Evolutionary conservation across 2,113 vertebrate species (phyloP).

Genomic region (Ptyas mucosa): DNA sequence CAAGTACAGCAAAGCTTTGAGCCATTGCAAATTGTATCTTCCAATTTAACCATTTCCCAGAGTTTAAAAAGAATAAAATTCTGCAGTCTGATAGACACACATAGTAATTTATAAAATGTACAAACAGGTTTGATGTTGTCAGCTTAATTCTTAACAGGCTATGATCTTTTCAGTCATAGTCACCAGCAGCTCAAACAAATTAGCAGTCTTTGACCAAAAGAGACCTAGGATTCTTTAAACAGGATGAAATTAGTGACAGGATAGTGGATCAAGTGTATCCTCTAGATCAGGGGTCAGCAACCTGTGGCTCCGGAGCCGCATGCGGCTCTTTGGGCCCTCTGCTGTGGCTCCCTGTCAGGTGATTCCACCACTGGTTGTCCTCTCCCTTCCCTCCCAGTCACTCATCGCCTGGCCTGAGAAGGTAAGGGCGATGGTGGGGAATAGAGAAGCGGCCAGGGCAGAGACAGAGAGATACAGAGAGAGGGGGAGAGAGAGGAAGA

Average conservation of each 20-base stretch:
- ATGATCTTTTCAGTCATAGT: slow-evolving; percentile 52
- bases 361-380: no score
- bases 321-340: no score
- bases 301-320: no score
- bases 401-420: no score
- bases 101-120: slow-evolving; percentile 53
- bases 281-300: slow-evolving; percentile 39
- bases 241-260: slow-evolving; percentile 53
- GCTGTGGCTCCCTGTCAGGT: no score
- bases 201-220: slow-evolving; percentile 57
- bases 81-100: slow-evolving; percentile 35
- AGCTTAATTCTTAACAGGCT: slow-evolving; percentile 58
- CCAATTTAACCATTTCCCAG: slow-evolving; percentile 33
- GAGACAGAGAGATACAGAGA: no score
- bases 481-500: no score
- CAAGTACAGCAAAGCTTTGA: not conserved
- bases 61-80: slow-evolving; percentile 32
- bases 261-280: slow-evolving; percentile 46
- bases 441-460: no score
- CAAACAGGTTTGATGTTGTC: slow-evolving; percentile 53
- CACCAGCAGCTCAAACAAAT: slow-evolving; percentile 50
- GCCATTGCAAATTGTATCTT: slow-evolving; percentile 39
- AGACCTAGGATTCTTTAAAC: slow-evolving; percentile 49
- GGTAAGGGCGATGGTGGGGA: no score
- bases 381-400: no score